phyloP scores from a whole-genome alignment of 2,113 vertebrate genomes.

The Noctilio leporinus region DNA sequence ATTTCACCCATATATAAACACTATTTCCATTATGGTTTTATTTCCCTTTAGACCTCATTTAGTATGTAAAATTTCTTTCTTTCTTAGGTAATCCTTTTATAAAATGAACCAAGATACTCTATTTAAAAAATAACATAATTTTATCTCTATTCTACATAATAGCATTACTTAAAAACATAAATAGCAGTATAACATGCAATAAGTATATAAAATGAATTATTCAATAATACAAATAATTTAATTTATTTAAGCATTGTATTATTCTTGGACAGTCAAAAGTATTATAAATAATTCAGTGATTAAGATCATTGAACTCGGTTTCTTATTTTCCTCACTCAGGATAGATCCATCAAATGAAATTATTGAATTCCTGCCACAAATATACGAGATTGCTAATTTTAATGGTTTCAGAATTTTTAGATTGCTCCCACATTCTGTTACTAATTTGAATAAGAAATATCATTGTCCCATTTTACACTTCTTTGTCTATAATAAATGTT shows the following conservation, averaged over 20 bases:
- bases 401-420: neutral
- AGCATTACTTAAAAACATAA: neutral
- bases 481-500: neutral
- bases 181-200: neutral
- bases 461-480: neutral
- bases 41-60: neutral
- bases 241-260: neutral
- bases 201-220: neutral
- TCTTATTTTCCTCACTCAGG: neutral
- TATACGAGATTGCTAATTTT: neutral
- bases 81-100: neutral
- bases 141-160: neutral
- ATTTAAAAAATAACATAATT: neutral
- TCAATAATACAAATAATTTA: neutral
- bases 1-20: neutral
- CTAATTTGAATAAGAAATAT: neutral
- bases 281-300: neutral
- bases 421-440: neutral
- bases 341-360: neutral
- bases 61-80: neutral
- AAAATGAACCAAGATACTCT: neutral
- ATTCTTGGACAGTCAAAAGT: neutral
- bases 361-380: neutral
- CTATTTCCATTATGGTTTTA: neutral
- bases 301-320: neutral